Percentiles rank a stretch among this genome's conserved stretches.
These are phyloP conservation scores for Hydrolagus affinis DNA, from an alignment of 2,113 vertebrate genomes.

Conservation along the genomic window DNA sequence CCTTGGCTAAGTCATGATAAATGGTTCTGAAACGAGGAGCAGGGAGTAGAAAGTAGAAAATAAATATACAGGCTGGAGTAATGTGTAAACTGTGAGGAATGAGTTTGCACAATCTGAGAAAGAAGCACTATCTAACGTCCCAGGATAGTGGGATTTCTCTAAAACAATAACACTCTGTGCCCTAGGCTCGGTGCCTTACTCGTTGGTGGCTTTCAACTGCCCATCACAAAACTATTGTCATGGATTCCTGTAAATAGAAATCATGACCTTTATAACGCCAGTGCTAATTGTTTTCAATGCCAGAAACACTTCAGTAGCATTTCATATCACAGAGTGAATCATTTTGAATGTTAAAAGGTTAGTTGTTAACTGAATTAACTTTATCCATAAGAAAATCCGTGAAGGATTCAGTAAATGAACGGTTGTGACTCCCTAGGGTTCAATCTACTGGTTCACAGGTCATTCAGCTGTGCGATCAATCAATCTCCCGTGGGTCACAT, in stretches of 20 bases:
- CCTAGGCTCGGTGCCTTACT: neutral
- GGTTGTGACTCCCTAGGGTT: neutral
- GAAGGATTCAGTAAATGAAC: neutral
- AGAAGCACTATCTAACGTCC: neutral
- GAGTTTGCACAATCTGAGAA: neutral
- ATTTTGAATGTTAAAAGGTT: neutral
- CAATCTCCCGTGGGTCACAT: neutral
- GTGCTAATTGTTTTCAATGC: neutral
- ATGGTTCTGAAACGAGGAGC: neutral
- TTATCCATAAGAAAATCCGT: neutral
- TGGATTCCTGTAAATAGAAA: neutral
- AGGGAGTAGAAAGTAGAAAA: neutral
- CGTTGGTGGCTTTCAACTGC: neutral
- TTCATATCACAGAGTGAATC: neutral
- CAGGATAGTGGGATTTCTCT: neutral
- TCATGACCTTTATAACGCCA: neutral
- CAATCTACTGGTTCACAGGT: neutral
- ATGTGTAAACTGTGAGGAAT: neutral
- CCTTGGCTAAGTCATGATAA: neutral
- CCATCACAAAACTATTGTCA: neutral
- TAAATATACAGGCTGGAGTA: neutral
- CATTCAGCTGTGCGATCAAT: conserved; percentile 3
- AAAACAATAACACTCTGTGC: neutral
- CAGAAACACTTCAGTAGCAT: neutral
- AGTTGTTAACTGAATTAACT: neutral